Evolutionary conservation across 2,113 vertebrate species (phyloP).

Genomic region (Phaetusa simplex): DNA sequence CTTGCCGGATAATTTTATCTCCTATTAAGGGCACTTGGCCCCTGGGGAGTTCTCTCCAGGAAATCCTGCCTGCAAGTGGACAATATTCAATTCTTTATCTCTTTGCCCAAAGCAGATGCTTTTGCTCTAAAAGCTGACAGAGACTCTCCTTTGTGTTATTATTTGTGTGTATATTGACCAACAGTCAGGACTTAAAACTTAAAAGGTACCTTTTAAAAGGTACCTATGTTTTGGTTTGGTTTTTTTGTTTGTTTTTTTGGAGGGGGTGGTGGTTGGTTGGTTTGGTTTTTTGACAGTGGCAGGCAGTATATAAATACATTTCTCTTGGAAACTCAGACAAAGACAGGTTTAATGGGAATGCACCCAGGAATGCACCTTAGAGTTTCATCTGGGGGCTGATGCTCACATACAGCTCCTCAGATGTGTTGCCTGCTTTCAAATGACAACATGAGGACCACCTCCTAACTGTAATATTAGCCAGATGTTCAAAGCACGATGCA

Average conservation of each 20-base stretch:
- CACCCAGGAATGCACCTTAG: not conserved
- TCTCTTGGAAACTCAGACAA: not conserved
- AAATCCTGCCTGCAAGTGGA: not conserved
- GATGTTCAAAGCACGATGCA: not conserved
- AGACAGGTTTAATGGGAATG: not conserved
- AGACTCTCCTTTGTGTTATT: not conserved
- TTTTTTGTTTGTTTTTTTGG: not conserved
- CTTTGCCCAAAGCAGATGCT: not conserved
- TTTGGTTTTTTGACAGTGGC: not conserved
- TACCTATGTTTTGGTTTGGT: no score
- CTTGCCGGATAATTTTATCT: not conserved
- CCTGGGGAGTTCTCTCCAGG: not conserved
- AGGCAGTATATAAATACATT: not conserved
- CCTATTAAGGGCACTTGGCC: not conserved
- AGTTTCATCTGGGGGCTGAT: not conserved
- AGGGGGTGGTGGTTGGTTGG: no score
- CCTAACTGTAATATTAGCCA: not conserved
- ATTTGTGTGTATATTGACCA: not conserved
- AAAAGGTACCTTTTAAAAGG: not conserved
- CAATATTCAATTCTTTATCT: not conserved
- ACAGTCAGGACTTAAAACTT: not conserved
- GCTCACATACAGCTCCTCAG: not conserved
- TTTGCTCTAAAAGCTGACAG: not conserved
- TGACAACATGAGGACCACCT: not conserved
- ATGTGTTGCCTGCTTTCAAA: not conserved